These are phyloP conservation scores for Rhinichthys klamathensis DNA, from an alignment of 2,113 vertebrate genomes.

Conservation along the genomic window DNA sequence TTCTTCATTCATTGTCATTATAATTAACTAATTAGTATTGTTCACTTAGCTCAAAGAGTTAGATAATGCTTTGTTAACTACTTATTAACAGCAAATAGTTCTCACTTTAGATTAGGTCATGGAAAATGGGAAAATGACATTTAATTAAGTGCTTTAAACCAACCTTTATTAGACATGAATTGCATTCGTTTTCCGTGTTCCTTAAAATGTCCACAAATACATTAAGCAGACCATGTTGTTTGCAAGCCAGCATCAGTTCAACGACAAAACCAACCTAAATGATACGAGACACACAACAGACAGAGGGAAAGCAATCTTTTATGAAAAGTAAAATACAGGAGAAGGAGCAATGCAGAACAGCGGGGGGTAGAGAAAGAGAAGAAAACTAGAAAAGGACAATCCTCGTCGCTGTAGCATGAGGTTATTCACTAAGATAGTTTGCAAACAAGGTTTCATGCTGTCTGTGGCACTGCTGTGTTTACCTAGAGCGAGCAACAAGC, in stretches of 20 bases:
- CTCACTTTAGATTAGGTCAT: too few species aligned
- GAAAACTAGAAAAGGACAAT: not conserved
- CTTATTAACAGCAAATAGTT: too few species aligned
- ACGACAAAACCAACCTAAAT: not conserved
- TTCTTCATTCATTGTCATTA: too few species aligned
- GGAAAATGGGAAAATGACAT: too few species aligned
- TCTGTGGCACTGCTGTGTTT: slow-evolving; percentile 32
- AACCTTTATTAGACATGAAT: too few species aligned
- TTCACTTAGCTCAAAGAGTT: too few species aligned
- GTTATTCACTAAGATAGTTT: slow-evolving; percentile 31
- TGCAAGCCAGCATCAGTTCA: not conserved
- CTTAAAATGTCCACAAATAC: too few species aligned
- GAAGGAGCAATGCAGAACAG: slow-evolving; percentile 8
- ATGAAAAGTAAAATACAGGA: not conserved
- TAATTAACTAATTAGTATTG: too few species aligned
- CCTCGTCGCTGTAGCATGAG: not conserved
- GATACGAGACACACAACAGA: not conserved
- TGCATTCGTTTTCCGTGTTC: too few species aligned
- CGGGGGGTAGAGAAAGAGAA: not conserved
- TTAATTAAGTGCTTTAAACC: too few species aligned
- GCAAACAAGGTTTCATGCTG: slow-evolving; percentile 6
- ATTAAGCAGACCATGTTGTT: not conserved
- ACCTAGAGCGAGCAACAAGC: slow-evolving; percentile 24
- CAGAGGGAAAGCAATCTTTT: slow-evolving; percentile 9
- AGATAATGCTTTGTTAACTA: too few species aligned